Evolutionary conservation across 2,797 vertebrate genomes (phyloP).

Genomic region (Coregonus ussuriensis): DNA sequence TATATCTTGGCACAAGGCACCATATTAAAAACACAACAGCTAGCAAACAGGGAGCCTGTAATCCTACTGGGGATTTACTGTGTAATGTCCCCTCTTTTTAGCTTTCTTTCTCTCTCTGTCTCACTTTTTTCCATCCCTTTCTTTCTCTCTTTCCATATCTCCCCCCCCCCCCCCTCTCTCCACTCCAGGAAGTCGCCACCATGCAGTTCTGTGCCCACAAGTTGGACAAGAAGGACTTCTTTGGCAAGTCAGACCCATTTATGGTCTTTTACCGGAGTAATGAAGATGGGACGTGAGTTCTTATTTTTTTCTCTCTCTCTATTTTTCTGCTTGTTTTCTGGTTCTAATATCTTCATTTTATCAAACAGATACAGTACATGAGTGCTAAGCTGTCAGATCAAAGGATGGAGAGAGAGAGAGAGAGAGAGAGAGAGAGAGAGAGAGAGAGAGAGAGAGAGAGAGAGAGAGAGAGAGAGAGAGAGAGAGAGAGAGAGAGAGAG

Average conservation of each 20-base stretch:
- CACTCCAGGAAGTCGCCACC: constrained; percentile 85
- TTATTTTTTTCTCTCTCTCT: neutral
- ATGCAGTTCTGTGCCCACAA: constrained; percentile 97
- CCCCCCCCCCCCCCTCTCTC: constrained; percentile 23
- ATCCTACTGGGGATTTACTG: constrained; percentile 49
- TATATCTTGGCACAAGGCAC: constrained; percentile 49
- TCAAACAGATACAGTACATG: constrained; percentile 22
- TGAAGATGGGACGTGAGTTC: constrained; percentile 92
- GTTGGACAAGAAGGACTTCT: constrained; percentile 97
- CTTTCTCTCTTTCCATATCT: constrained; percentile 20
- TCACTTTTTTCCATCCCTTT: neutral
- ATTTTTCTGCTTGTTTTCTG: constrained; percentile 66
- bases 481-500: no score
- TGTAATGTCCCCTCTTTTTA: constrained; percentile 28
- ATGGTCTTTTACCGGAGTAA: constrained; percentile 97
- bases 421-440: neutral
- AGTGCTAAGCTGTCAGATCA: constrained; percentile 13
- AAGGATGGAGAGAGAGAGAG: constrained; percentile 5
- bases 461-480: no score
- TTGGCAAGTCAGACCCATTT: constrained; percentile 95
- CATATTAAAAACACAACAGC: constrained; percentile 51
- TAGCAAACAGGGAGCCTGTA: constrained; percentile 42
- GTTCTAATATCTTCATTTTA: constrained; percentile 7
- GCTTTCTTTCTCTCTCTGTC: neutral
- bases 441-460: no score